phyloP scores from a whole-genome alignment of 2,888 invertebrate species.

The Drosophila neotestacea region DNA sequence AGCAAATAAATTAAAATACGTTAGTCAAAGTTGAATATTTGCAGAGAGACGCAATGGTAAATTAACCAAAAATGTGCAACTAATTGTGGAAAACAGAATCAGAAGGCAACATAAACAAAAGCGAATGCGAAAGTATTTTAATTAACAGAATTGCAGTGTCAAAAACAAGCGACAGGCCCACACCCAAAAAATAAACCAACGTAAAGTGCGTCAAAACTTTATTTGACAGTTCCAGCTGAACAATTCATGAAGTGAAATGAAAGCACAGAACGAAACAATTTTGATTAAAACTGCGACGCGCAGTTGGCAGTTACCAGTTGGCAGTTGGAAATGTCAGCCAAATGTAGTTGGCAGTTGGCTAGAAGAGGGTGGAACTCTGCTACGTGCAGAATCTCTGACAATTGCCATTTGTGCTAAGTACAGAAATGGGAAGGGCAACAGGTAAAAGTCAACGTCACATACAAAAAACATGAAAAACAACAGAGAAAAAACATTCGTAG shows the following conservation, averaged over 20 bases:
- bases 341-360: constrained; percentile 45
- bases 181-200: constrained; percentile 1
- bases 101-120: constrained; percentile 53
- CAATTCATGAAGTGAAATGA: constrained; percentile 70
- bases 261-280: constrained; percentile 67
- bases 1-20: constrained; percentile 67
- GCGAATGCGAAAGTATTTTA: constrained; percentile 76
- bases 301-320: constrained; percentile 39
- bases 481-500: constrained; percentile 46
- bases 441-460: constrained; percentile 59
- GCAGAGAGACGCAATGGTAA: constrained; percentile 17
- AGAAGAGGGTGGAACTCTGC: not conserved
- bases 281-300: constrained; percentile 77
- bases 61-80: constrained; percentile 63
- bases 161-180: constrained; percentile 33
- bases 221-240: constrained; percentile 80
- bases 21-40: constrained; percentile 50
- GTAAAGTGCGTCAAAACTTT: constrained; percentile 72
- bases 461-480: constrained; percentile 32
- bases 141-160: constrained; percentile 67
- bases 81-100: constrained; percentile 57
- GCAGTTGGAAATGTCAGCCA: constrained; percentile 38
- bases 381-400: constrained; percentile 61
- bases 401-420: constrained; percentile 64
- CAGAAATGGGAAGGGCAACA: constrained; percentile 50